Conservation (phyloP, 1,140 invertebrate species). For the Drosophila triauraria region DNA sequence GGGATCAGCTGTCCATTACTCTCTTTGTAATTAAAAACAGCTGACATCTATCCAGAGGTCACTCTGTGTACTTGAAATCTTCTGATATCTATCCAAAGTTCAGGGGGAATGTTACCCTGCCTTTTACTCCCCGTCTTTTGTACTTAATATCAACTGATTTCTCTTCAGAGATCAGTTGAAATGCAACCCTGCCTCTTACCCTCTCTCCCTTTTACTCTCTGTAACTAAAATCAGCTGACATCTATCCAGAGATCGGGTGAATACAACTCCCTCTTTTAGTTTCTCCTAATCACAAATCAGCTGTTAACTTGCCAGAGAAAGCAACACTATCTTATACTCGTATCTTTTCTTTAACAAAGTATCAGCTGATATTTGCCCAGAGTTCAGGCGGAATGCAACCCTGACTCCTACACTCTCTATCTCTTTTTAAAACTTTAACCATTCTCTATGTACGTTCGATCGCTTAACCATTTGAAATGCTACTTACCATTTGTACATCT, state of each 20-base stretch:
- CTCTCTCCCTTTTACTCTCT: neutral
- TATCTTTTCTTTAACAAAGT: too few species aligned
- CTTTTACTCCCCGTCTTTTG: too few species aligned
- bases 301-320: too few species aligned
- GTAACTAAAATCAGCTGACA: neutral
- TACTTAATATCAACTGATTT: too few species aligned
- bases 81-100: too few species aligned
- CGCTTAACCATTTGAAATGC: conserved; percentile 22
- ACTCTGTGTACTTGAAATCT: neutral
- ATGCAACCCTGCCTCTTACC: too few species aligned
- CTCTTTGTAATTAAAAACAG: neutral
- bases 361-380: neutral
- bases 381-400: neutral
- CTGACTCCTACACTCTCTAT: neutral
- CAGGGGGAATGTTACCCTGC: too few species aligned
- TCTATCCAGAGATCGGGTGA: too few species aligned
- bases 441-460: conserved; percentile 17
- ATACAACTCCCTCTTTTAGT: neutral
- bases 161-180: too few species aligned
- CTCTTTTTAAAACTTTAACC: conserved; percentile 9
- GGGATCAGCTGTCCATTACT: neutral
- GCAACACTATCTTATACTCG: too few species aligned
- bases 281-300: too few species aligned
- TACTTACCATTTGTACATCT: conserved; percentile 28
- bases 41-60: neutral